A percentile compares a stretch with the other conserved stretches of the same genome.
These are phyloP conservation scores for Drosophila repletoides DNA, from an alignment of 1,140 invertebrate species.

Conservation along the genomic window DNA sequence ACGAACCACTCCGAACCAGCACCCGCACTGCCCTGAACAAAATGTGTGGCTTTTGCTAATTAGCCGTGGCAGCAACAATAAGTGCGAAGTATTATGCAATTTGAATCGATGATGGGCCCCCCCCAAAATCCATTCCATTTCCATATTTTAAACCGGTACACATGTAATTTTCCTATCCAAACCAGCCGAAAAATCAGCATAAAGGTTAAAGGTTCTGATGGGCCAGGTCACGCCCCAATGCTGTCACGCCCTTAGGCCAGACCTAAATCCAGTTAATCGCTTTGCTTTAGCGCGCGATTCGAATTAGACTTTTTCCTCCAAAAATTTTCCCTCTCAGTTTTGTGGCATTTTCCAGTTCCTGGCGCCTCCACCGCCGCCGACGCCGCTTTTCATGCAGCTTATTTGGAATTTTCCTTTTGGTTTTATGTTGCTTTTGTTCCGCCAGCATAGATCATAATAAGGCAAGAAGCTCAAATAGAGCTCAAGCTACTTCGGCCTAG, in stretches of 20 bases:
- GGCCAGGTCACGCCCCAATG: neutral
- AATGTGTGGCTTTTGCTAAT: slow-evolving; percentile 48
- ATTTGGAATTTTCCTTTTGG: slow-evolving; percentile 30
- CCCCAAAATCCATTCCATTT: too few relatives aligned
- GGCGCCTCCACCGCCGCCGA: neutral
- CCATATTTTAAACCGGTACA: too few relatives aligned
- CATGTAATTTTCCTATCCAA: neutral
- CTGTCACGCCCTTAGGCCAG: neutral
- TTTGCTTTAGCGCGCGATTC: slow-evolving; percentile 31
- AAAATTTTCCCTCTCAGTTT: too few relatives aligned
- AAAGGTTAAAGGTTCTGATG: slow-evolving; percentile 10
- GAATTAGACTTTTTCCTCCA: slow-evolving; percentile 15
- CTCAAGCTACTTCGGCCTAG: slow-evolving; percentile 23
- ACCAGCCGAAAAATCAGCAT: slow-evolving; percentile 3
- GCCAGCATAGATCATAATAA: slow-evolving; percentile 37
- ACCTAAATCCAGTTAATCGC: slow-evolving; percentile 36
- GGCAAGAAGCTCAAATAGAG: slow-evolving; percentile 34
- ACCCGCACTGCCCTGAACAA: neutral
- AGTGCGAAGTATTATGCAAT: slow-evolving; percentile 39
- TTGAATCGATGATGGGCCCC: slow-evolving; percentile 31
- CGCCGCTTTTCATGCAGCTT: slow-evolving; percentile 34
- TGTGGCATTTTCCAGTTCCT: too few relatives aligned
- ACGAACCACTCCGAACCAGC: slow-evolving; percentile 13
- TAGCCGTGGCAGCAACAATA: slow-evolving; percentile 28
- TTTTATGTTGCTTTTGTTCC: slow-evolving; percentile 13